phyloP scores from a whole-genome alignment of 2,888 invertebrate genomes.

The Argynnis bischoffii region DNA sequence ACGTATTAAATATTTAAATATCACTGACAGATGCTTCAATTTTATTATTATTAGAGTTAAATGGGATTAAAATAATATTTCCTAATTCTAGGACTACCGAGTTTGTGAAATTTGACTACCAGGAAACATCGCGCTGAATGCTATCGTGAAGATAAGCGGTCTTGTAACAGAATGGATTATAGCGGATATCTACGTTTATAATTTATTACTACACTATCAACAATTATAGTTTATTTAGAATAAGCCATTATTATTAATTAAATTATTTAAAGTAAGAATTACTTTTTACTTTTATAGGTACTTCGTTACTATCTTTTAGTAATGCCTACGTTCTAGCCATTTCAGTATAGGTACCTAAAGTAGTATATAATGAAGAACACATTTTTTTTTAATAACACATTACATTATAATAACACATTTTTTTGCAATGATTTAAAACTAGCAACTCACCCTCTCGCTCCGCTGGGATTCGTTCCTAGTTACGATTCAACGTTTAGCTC shows the following conservation, averaged over 20 bases:
- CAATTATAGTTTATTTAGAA: conserved; percentile 21
- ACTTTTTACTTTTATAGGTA: not conserved
- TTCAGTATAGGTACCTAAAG: no score
- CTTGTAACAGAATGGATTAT: conserved; percentile 40
- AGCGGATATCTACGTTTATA: conserved; percentile 36
- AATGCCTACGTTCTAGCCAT: no score
- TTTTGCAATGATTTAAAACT: no score
- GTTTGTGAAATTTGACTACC: conserved; percentile 38
- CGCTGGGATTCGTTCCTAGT: no score
- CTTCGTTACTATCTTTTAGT: no score
- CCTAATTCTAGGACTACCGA: conserved; percentile 9
- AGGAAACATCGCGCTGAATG: conserved; percentile 32
- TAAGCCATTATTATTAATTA: conserved; percentile 6
- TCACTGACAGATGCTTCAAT: no score
- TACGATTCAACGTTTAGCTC: no score
- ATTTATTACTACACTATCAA: conserved; percentile 30
- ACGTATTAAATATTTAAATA: no score
- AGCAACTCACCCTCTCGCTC: no score
- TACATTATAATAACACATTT: no score
- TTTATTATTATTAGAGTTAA: not conserved
- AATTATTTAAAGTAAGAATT: not conserved
- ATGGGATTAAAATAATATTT: not conserved
- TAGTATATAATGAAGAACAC: no score
- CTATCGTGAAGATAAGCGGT: conserved; percentile 38
- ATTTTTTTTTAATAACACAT: no score